Evolutionary conservation across 1,140 invertebrate genomes (phyloP).

Genomic region (Halyomorpha halys): DNA sequence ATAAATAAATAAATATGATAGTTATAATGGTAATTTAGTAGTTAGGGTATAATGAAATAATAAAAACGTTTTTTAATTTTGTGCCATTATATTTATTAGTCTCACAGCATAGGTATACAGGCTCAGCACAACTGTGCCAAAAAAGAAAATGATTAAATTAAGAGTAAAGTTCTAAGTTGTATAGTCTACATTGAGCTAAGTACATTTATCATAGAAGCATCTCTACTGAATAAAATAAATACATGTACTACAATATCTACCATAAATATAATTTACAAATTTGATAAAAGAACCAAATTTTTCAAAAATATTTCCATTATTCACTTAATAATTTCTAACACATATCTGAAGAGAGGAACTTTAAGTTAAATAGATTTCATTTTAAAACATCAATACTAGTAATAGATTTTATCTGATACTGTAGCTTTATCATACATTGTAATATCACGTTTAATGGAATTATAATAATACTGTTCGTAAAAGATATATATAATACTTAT

Average conservation of each 20-base stretch:
- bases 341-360: constrained; percentile 9
- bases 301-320: constrained; percentile 4
- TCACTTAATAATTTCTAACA: background rate
- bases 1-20: no score
- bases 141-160: constrained; percentile 13
- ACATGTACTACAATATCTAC: constrained; percentile 12
- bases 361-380: constrained; percentile 16
- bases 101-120: constrained; percentile 17
- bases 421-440: constrained; percentile 4
- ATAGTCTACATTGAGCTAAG: constrained; percentile 12
- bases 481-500: constrained; percentile 5
- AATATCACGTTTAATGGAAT: constrained; percentile 11
- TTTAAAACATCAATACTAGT: background rate
- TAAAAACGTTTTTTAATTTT: background rate
- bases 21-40: no score
- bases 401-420: background rate
- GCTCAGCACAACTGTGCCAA: constrained; percentile 11
- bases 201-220: constrained; percentile 15
- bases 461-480: constrained; percentile 12
- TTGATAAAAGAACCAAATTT: background rate
- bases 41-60: no score
- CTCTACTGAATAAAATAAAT: constrained; percentile 15
- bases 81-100: constrained; percentile 19
- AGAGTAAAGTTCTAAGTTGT: background rate
- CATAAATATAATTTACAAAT: constrained; percentile 20